These are phyloP conservation scores for Thecocarcelia acutangulata DNA, from an alignment of 2,888 invertebrate species.

Conservation along the genomic window DNA sequence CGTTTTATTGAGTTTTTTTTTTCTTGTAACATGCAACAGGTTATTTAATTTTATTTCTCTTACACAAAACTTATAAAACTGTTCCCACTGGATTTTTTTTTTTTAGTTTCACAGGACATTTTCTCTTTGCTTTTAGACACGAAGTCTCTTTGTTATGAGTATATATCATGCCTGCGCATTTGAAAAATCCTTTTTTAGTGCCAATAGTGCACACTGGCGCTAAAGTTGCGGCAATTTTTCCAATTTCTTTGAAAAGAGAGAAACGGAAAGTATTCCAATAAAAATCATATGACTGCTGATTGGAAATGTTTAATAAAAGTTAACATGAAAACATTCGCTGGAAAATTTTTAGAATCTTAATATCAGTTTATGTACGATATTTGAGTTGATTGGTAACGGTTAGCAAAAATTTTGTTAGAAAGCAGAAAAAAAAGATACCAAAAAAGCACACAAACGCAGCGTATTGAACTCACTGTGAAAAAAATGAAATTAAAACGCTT, in stretches of 20 bases:
- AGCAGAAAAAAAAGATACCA: conserved; percentile 10
- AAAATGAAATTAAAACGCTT: conserved; percentile 10
- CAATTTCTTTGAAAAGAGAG: background rate
- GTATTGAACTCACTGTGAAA: conserved; percentile 15
- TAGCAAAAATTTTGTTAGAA: conserved; percentile 64
- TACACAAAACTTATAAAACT: background rate
- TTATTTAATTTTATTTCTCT: no score
- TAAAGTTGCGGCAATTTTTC: background rate
- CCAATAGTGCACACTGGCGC: conserved; percentile 51
- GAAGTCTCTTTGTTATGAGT: background rate
- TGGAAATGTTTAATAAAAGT: conserved; percentile 25
- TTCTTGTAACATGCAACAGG: no score
- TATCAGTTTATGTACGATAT: conserved; percentile 82
- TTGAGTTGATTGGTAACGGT: conserved; percentile 81
- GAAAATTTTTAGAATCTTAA: conserved; percentile 72
- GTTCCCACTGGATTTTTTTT: conserved; percentile 28
- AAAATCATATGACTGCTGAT: conserved; percentile 8
- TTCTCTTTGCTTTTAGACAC: conserved; percentile 20
- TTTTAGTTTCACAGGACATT: background rate
- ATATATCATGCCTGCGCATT: conserved; percentile 21
- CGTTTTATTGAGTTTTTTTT: no score
- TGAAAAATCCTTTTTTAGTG: conserved; percentile 1
- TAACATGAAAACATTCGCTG: conserved; percentile 53
- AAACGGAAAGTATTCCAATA: background rate
- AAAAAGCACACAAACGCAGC: conserved; percentile 38